These are phyloP conservation scores for Masticophis lateralis DNA, from an alignment of 2,797 vertebrate species.

Conservation along the genomic window DNA sequence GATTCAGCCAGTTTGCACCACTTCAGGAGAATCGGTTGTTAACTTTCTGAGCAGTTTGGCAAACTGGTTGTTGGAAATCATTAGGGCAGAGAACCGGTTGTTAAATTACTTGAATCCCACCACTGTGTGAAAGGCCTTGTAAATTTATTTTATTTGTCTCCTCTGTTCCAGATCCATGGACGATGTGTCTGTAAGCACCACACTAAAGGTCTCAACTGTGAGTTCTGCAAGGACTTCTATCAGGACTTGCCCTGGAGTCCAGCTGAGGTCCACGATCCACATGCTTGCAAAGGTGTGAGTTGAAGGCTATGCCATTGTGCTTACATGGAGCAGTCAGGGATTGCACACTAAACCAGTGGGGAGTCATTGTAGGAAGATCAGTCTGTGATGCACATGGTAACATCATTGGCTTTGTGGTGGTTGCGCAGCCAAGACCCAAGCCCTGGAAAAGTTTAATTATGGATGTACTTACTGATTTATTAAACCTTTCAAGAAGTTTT, in stretches of 20 bases:
- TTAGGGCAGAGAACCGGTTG: too few relatives aligned
- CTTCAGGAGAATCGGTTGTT: too few relatives aligned
- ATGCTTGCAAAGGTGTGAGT: constrained; percentile 77
- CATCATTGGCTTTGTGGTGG: not conserved
- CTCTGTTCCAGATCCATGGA: constrained; percentile 77
- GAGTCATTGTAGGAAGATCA: not conserved
- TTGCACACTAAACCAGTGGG: not conserved
- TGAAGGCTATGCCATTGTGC: not conserved
- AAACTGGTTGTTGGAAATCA: too few relatives aligned
- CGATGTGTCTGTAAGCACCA: constrained; percentile 85
- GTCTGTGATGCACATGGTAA: not conserved
- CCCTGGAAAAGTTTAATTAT: not conserved
- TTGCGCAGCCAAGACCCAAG: not conserved
- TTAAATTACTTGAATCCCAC: too few relatives aligned
- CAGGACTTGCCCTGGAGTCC: constrained; percentile 84
- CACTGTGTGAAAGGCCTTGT: not conserved
- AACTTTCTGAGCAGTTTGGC: too few relatives aligned
- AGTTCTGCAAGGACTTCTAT: constrained; percentile 79
- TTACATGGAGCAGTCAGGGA: not conserved
- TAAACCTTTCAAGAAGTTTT: not conserved
- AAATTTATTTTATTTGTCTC: not conserved
- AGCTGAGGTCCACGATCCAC: constrained; percentile 77
- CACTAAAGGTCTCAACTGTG: constrained; percentile 84
- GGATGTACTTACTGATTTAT: not conserved
- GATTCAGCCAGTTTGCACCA: too few relatives aligned